Evolutionary conservation across 2,888 invertebrate genomes (phyloP).

Genomic region (Hyppa rectilinea): DNA sequence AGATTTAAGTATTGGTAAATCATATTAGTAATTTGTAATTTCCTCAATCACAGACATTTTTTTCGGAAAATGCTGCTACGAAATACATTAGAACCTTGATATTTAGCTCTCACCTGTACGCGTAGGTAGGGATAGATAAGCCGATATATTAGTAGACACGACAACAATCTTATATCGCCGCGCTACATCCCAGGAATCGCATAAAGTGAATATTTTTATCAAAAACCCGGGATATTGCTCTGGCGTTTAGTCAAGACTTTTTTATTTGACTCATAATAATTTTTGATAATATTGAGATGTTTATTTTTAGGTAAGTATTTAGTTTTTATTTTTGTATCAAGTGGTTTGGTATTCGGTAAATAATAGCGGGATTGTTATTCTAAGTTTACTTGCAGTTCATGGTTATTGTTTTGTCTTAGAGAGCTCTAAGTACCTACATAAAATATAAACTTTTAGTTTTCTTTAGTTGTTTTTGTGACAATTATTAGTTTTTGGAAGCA

Average conservation of each 20-base stretch:
- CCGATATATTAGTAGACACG: slow-evolving; percentile 76
- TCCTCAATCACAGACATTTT: not conserved
- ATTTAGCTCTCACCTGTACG: slow-evolving; percentile 14
- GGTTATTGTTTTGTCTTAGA: too few relatives aligned
- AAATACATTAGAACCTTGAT: slow-evolving; percentile 3
- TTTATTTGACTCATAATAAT: slow-evolving; percentile 22
- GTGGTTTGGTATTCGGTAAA: not conserved
- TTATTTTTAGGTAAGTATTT: not conserved
- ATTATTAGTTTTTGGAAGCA: too few relatives aligned
- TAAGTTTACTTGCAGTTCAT: too few relatives aligned
- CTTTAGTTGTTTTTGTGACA: too few relatives aligned
- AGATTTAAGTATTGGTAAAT: not conserved
- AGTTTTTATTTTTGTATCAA: too few relatives aligned
- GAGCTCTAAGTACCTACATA: too few relatives aligned
- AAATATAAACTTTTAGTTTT: too few relatives aligned
- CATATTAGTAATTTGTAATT: not conserved
- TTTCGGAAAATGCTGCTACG: not conserved
- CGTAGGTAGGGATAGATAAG: slow-evolving; percentile 64
- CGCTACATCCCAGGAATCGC: slow-evolving; percentile 72
- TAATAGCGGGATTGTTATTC: too few relatives aligned
- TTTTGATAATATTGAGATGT: not conserved
- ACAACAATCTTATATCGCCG: slow-evolving; percentile 77
- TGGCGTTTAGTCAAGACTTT: slow-evolving; percentile 30
- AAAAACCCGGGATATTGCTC: slow-evolving; percentile 36
- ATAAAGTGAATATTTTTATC: slow-evolving; percentile 76